These are phyloP conservation scores for Oxygymnocypris stewartii DNA, from an alignment of 2,113 vertebrate genomes.

Conservation along the genomic window DNA sequence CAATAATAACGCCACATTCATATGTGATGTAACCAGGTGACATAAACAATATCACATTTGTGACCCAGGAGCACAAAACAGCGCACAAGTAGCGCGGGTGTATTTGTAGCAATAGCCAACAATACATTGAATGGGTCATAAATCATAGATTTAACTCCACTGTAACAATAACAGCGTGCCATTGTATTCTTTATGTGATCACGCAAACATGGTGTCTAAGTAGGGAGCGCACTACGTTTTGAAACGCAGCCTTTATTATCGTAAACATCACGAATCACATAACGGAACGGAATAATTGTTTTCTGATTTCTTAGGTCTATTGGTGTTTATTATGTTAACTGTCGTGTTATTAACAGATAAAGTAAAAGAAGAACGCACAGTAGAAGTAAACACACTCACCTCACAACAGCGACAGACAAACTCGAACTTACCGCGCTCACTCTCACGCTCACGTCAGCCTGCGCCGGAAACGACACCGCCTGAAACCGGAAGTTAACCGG, in stretches of 20 bases:
- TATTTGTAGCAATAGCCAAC: too few relatives aligned
- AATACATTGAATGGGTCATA: too few relatives aligned
- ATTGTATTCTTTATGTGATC: background rate
- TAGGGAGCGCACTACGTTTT: too few relatives aligned
- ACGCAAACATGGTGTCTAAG: background rate
- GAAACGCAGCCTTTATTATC: background rate
- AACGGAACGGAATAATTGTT: rapidly evolving
- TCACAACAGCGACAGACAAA: background rate
- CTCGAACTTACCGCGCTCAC: constrained; percentile 22
- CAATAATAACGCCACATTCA: background rate
- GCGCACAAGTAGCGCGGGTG: too few relatives aligned
- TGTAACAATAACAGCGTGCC: too few relatives aligned
- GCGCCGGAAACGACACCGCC: background rate
- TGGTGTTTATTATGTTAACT: background rate
- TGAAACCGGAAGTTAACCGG: constrained; percentile 1
- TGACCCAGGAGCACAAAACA: too few relatives aligned
- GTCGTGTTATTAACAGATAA: background rate
- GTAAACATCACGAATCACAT: background rate
- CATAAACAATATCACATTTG: background rate
- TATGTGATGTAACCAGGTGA: background rate
- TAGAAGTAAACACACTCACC: background rate
- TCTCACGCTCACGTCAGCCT: background rate
- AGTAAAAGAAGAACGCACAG: background rate
- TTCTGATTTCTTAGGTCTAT: background rate
- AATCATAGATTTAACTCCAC: too few relatives aligned